Evolutionary conservation across 2,888 invertebrate species (phyloP).

Genomic region (Amblyjoppa fuscipennis): DNA sequence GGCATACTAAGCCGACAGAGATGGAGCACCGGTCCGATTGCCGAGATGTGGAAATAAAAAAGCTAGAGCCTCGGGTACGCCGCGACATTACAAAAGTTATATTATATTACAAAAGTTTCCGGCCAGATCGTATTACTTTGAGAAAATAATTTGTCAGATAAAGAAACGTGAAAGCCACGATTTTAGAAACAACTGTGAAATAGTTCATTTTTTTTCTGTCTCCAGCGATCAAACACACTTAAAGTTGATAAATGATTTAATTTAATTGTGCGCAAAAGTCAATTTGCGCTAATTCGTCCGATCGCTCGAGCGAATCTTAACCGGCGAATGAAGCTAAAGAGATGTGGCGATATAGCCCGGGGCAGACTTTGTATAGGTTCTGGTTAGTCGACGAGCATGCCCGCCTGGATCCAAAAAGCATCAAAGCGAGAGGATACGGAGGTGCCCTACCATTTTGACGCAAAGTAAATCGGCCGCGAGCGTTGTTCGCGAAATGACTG

Average conservation of each 20-base stretch:
- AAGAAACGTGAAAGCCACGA: conserved; percentile 9
- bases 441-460: conserved; percentile 61
- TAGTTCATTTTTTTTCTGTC: not conserved
- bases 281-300: not conserved
- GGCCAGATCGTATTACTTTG: not conserved
- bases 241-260: not conserved
- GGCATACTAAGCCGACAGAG: conserved; percentile 78
- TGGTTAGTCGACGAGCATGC: conserved; percentile 14
- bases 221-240: not conserved
- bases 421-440: not conserved
- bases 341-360: not conserved
- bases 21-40: conserved; percentile 80
- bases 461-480: conserved; percentile 71
- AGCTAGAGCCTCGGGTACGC: conserved; percentile 64
- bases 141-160: not conserved
- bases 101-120: conserved; percentile 21
- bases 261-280: not conserved
- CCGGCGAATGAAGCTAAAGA: not conserved
- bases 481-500: conserved; percentile 69
- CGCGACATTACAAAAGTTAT: not conserved
- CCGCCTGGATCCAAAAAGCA: not conserved
- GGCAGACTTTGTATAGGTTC: conserved; percentile 2
- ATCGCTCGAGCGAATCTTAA: not conserved
- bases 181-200: conserved; percentile 3
- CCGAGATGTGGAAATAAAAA: conserved; percentile 73